Evolutionary conservation across 2,113 vertebrate species (phyloP).

Genomic region (Carassius carassius): DNA sequence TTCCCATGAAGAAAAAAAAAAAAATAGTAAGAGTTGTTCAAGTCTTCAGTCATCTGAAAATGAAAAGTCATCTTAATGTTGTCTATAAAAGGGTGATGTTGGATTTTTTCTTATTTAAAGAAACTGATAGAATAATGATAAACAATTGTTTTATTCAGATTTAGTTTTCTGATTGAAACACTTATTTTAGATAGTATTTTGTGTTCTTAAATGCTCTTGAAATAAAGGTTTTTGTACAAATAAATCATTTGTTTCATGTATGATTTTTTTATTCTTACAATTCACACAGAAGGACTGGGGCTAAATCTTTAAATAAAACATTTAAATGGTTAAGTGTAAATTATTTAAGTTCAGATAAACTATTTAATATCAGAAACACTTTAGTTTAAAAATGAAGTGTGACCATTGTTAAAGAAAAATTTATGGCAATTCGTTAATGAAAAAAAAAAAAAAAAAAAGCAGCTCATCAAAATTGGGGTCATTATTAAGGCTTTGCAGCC

Average conservation of each 20-base stretch:
- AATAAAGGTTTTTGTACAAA: conserved; percentile 48
- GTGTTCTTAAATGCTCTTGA: not conserved
- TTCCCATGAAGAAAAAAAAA: not conserved
- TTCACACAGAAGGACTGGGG: not conserved
- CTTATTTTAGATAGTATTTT: conserved; percentile 19
- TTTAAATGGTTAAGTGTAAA: not conserved
- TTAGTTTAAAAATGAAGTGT: not conserved
- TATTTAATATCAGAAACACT: not conserved
- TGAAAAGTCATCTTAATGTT: not conserved
- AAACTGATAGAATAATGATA: not conserved
- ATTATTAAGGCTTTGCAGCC: not conserved
- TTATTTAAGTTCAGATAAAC: not conserved
- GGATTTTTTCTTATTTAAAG: not conserved
- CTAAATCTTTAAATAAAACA: not conserved
- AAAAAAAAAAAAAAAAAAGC: too few relatives aligned
- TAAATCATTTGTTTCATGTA: not conserved
- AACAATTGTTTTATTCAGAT: not conserved
- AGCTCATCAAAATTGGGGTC: not conserved
- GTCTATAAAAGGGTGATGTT: not conserved
- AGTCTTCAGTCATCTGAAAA: not conserved
- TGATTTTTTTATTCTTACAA: not conserved
- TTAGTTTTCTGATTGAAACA: conserved; percentile 4
- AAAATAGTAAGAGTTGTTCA: not conserved
- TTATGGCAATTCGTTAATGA: not conserved
- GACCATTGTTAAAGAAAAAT: not conserved